Evolutionary conservation across 2,888 invertebrate genomes (phyloP), one percentile per base, ranked within the genome.

Genomic region (Drosophila neonasuta): DNA sequence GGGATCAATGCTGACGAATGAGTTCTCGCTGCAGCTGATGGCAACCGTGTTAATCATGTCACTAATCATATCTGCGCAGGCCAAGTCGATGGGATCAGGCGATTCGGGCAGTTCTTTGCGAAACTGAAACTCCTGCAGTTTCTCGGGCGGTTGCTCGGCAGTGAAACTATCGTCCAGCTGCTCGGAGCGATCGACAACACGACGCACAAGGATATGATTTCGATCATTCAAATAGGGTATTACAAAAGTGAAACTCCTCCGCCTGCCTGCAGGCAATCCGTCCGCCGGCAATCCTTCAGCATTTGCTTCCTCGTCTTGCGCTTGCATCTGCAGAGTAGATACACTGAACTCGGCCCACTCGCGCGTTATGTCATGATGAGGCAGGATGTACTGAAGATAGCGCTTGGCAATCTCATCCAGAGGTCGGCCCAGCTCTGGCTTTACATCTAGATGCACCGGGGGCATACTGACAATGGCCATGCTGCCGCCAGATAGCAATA

Each of bases 31-130:
- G 80, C 93, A 91, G 77, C 92, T 92, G 41, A 93, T 92, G 85
- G 94, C 93, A 34, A 94, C 92, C n/a, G 93, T 92, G 74, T 92
- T 91, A 57, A 94, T 88, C 79, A 94, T 92, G 67, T 93, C 91
- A 32, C 91, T 87, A 46, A 94, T 74, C 29, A 94, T 79, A 44
- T 90, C 89, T 7, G 89, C 89, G 85, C 91, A 89, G 36, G 74
- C 71, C n/a, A 80, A 61, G 0, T 71, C 24, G 8, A 68, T 58
- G 36, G 81, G 59, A 13, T 65, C 69, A 0, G 79, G 60, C 17
- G 71, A 61, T 1, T 81, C 29, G 15, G 81, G 65, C 32, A 81
- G 5, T 2, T 48, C 10, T 0, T 65, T 49, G 0, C 82, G 87
- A 66, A 91, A 91, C 5, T 76, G 60, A 2, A 90, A 86, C 30